Conservation (phyloP, 2,888 invertebrate genomes). For the Cataglyphis cursor region DNA sequence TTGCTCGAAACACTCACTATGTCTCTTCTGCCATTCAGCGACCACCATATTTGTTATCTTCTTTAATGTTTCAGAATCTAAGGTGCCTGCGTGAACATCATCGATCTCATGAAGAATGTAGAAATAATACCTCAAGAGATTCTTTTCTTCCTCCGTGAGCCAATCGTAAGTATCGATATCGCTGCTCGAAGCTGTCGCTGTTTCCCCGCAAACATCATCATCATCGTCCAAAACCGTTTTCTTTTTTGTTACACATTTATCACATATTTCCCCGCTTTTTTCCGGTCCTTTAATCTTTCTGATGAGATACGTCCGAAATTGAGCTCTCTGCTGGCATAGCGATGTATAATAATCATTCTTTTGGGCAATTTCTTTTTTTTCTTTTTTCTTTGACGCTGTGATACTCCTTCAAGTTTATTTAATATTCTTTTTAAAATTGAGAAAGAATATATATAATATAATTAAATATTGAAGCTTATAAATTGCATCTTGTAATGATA, state of each 20-base stretch:
- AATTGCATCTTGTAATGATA: neutral
- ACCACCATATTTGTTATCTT: slow-evolving; percentile 90
- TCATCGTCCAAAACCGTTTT: neutral
- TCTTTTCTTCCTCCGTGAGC: slow-evolving; percentile 88
- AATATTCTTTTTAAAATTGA: slow-evolving; percentile 1
- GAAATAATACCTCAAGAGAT: slow-evolving; percentile 94
- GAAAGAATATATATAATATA: neutral
- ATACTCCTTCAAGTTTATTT: slow-evolving; percentile 29
- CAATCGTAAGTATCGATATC: slow-evolving; percentile 36
- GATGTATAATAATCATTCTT: slow-evolving; percentile 36
- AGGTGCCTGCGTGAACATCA: slow-evolving; percentile 95
- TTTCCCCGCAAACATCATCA: slow-evolving; percentile 85
- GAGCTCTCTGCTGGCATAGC: slow-evolving; percentile 44
- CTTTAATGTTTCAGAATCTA: slow-evolving; percentile 91
- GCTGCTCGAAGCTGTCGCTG: slow-evolving; percentile 85
- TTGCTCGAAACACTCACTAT: slow-evolving; percentile 88
- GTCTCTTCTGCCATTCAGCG: slow-evolving; percentile 88
- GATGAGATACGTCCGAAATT: slow-evolving; percentile 60
- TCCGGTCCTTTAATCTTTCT: slow-evolving; percentile 10
- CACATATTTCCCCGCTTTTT: neutral
- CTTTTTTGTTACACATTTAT: slow-evolving; percentile 4
- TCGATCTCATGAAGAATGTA: slow-evolving; percentile 97
- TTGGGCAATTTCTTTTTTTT: neutral
- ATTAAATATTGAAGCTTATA: neutral
- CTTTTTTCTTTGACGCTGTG: neutral